These are phyloP conservation scores for Zoroaster sp. DNA, from an alignment of 53 echinoderm and acorn worm genomes.

Conservation along the genomic window DNA sequence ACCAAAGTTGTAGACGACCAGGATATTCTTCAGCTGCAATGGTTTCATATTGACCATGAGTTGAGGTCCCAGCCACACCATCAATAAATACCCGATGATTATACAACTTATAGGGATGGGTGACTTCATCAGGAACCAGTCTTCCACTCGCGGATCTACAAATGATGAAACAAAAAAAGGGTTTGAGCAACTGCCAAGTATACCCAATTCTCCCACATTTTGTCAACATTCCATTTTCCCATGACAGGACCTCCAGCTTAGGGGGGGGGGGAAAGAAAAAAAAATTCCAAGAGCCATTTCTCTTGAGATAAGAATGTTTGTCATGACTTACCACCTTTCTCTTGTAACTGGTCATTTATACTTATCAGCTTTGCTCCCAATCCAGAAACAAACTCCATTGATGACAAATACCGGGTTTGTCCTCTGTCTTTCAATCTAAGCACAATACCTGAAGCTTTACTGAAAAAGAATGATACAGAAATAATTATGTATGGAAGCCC, in stretches of 20 bases:
- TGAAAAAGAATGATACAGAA: neutral
- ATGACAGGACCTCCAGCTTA: neutral
- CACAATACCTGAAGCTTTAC: too few relatives aligned
- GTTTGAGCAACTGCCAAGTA: too few relatives aligned
- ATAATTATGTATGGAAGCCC: neutral
- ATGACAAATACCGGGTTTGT: neutral
- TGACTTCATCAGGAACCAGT: slow-evolving; percentile 77
- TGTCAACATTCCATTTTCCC: neutral
- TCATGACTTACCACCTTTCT: neutral
- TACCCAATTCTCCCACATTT: neutral
- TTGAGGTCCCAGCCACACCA: slow-evolving; percentile 78
- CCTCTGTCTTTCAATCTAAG: too few relatives aligned
- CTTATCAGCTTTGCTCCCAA: neutral
- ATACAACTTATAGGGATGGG: slow-evolving; percentile 72
- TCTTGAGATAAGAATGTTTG: neutral
- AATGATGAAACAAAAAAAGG: neutral
- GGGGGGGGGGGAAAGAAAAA: neutral
- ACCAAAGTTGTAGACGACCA: slow-evolving; percentile 76
- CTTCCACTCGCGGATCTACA: slow-evolving; percentile 78
- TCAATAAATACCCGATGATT: slow-evolving; percentile 64
- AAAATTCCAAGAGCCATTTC: neutral
- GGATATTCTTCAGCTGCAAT: slow-evolving; percentile 65
- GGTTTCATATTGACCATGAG: slow-evolving; percentile 77
- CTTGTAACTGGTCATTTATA: neutral
- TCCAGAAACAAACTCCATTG: neutral